Conservation (phyloP, 2,797 vertebrate genomes). For the Potorous gilbertii region DNA sequence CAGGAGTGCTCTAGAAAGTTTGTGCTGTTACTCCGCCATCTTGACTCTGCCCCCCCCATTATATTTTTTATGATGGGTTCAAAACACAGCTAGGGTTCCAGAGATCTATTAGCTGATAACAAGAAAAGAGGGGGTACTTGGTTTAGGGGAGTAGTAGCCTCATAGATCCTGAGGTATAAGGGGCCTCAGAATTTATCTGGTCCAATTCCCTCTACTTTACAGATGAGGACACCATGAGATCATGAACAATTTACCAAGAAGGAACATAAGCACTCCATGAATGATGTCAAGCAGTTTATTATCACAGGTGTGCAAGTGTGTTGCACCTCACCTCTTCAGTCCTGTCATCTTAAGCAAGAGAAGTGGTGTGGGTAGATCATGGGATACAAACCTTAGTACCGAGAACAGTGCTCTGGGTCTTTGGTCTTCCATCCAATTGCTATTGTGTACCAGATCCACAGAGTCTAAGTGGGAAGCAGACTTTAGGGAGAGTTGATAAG, state of each 20-base stretch:
- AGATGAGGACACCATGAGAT: background rate
- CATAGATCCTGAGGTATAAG: background rate
- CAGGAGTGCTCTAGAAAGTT: too few species aligned
- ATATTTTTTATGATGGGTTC: background rate
- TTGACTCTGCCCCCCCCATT: background rate
- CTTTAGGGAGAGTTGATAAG: background rate
- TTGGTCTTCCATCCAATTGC: background rate
- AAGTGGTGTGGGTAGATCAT: background rate
- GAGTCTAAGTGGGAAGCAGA: background rate
- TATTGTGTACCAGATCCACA: background rate
- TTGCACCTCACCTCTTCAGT: background rate
- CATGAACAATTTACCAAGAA: background rate
- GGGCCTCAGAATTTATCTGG: background rate
- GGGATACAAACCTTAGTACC: background rate
- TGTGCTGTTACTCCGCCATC: too few species aligned
- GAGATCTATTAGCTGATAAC: background rate
- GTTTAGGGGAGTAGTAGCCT: background rate
- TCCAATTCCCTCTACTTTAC: background rate
- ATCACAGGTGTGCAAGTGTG: background rate
- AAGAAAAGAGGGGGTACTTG: background rate
- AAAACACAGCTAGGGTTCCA: background rate
- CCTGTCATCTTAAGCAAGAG: background rate
- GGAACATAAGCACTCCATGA: background rate
- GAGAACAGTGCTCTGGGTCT: background rate
- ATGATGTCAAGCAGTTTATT: background rate